Evolutionary conservation across 1,140 invertebrate species (phyloP).

Genomic region (Drosophila obscura): DNA sequence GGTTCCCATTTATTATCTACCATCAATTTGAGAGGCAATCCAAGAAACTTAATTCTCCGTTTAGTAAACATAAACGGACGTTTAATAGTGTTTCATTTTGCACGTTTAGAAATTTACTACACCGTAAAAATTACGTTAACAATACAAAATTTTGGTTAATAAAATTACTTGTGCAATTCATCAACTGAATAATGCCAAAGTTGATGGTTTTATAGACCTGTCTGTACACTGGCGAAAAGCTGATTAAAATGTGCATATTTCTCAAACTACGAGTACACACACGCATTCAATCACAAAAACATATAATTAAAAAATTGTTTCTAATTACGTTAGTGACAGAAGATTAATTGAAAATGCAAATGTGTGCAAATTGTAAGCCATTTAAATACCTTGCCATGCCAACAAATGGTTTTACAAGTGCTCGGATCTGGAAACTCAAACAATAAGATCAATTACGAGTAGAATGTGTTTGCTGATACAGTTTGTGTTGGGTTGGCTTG

Average conservation of each 20-base stretch:
- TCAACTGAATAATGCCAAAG: conserved; percentile 25
- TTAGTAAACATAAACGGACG: too few relatives aligned
- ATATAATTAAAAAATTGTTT: conserved; percentile 39
- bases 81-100: too few relatives aligned
- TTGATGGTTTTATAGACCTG: conserved; percentile 19
- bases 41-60: too few relatives aligned
- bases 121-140: not conserved
- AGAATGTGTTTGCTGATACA: conserved; percentile 10
- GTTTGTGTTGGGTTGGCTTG: conserved; percentile 3
- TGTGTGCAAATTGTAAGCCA: conserved; percentile 27
- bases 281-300: conserved; percentile 1
- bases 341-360: conserved; percentile 38
- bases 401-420: conserved; percentile 14
- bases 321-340: conserved; percentile 37
- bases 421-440: conserved; percentile 18
- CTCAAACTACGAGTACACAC: not conserved
- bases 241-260: conserved; percentile 25
- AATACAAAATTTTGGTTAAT: not conserved
- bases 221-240: conserved; percentile 6
- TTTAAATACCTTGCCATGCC: conserved; percentile 26
- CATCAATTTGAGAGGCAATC: too few relatives aligned
- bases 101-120: too few relatives aligned
- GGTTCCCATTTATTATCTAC: too few relatives aligned
- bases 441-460: conserved; percentile 40
- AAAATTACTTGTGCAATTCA: conserved; percentile 1